phyloP scores from a whole-genome alignment of 2,797 vertebrate species.

The Gobio occitaniae region DNA sequence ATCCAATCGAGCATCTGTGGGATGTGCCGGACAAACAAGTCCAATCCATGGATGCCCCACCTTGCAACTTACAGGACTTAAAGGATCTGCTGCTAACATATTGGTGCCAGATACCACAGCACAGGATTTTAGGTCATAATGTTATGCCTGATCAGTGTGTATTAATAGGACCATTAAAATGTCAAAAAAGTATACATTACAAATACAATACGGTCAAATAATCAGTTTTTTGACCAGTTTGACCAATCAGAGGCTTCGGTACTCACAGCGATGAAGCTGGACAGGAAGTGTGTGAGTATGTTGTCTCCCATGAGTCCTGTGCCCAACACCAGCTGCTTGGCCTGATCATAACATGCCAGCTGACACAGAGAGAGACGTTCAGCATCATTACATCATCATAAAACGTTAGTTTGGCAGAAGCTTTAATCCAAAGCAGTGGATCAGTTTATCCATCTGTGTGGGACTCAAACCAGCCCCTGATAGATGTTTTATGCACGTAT shows the following conservation, averaged over 20 bases:
- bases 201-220: background rate
- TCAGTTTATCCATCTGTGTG: background rate
- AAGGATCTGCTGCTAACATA: no score
- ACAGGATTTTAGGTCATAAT: no score
- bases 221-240: background rate
- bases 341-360: constrained; percentile 96
- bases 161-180: no score
- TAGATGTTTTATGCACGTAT: background rate
- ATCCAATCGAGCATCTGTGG: no score
- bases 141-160: no score
- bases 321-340: constrained; percentile 92
- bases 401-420: background rate
- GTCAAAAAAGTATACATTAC: no score
- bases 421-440: background rate
- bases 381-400: background rate
- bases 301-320: constrained; percentile 89
- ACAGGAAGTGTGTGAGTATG: constrained; percentile 89
- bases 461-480: background rate
- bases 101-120: no score
- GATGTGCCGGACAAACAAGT: no score
- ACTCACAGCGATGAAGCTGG: constrained; percentile 96
- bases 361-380: constrained; percentile 61
- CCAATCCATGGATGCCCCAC: no score
- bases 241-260: background rate
- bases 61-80: no score